These are phyloP conservation scores for Drosophila pseudoananassae DNA, from an alignment of 1,140 invertebrate genomes.

Conservation along the genomic window DNA sequence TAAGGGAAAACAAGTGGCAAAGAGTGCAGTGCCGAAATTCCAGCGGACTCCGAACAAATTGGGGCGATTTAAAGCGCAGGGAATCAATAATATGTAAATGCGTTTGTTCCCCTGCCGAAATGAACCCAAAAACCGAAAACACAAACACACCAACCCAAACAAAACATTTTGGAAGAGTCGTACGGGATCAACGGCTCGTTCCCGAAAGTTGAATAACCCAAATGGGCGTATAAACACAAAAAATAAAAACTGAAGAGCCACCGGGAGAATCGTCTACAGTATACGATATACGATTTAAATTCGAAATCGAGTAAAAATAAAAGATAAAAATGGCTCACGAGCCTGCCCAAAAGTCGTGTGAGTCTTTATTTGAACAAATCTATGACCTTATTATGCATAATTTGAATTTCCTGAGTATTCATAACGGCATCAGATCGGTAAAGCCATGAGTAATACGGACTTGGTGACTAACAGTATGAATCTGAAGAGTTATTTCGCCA, in stretches of 20 bases:
- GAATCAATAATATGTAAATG: constrained; percentile 71
- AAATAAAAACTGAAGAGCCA: constrained; percentile 20
- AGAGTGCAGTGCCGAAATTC: constrained; percentile 61
- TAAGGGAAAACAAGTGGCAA: constrained; percentile 29
- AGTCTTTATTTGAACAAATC: constrained; percentile 35
- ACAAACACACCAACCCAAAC: constrained; percentile 18
- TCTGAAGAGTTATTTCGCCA: too few species aligned
- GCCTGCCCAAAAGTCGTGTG: constrained; percentile 4
- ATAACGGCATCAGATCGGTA: constrained; percentile 13
- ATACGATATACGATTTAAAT: constrained; percentile 14
- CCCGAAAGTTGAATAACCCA: constrained; percentile 80
- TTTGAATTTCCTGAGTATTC: constrained; percentile 33
- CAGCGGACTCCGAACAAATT: constrained; percentile 50
- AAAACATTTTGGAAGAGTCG: constrained; percentile 71
- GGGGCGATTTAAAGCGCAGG: constrained; percentile 46
- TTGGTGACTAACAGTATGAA: too few species aligned
- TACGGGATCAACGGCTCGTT: constrained; percentile 78
- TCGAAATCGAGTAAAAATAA: constrained; percentile 13
- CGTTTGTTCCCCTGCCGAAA: constrained; percentile 69
- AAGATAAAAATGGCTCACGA: constrained; percentile 7
- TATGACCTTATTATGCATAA: constrained; percentile 52
- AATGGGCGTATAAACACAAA: constrained; percentile 74
- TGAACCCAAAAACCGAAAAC: constrained; percentile 57
- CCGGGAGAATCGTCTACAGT: background rate
- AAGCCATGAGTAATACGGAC: background rate